Evolutionary conservation across 2,113 vertebrate genomes (phyloP), one percentile per base, ranked within the genome.

Genomic region (Amazona vittata): DNA sequence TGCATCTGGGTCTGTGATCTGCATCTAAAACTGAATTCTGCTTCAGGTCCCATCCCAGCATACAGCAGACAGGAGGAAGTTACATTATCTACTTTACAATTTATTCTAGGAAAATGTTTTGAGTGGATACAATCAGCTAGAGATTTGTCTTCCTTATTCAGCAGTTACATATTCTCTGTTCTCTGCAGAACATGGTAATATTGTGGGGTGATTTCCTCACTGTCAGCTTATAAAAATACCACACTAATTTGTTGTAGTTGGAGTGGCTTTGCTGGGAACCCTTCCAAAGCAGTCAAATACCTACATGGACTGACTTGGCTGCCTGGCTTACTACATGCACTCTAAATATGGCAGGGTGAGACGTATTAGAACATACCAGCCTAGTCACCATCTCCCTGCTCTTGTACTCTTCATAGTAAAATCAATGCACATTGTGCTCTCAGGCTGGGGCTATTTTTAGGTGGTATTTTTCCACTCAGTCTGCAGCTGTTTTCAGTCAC

Each of bases 401-500:
- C 91, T 93, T 97, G 64, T 83, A 71, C 92, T 96, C 95, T 95
- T 89, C 96, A 94, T 96, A 97, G 94, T 94, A 90, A 96, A 97
- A 96, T 96, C 92, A 91, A 94, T 39, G 89, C 49, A 93, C 95
- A 94, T 94, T 96, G 96, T 97, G 96, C 97, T 98, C 97, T 93
- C 77, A 94, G 91, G 91, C 53, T 37, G 74, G 60, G 46, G 94
- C 96, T 98, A 97, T 97, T 97, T 97, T 96, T 97, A 98, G 97
- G 96, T 96, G 94, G 73, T 96, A 93, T 96, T 98, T 97, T 97
- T 96, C 92, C 97, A 97, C 95, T 96, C n/a, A 88, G 97, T 97
- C 96, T 97, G 94, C 96, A 98, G 97, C 97, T 98, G 97, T 97
- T 98, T 98, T 97, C 94, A 98, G 97, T 98, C 97, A 97, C 96